phyloP scores from a whole-genome alignment of 2,888 invertebrate genomes.

The Diachrysia chrysitis region DNA sequence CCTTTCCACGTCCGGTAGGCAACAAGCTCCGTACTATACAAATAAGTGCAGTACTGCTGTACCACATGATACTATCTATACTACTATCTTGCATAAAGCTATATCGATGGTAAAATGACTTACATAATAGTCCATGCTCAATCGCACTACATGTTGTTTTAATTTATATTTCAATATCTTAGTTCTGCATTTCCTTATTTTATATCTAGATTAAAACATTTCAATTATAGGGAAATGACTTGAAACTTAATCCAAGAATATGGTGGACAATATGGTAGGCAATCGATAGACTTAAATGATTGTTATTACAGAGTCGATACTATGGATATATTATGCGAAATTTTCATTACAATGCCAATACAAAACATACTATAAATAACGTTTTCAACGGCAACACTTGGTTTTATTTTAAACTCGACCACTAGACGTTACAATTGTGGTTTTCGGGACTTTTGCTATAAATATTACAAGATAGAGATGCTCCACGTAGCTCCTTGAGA shows the following conservation, averaged over 20 bases:
- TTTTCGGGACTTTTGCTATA: no score
- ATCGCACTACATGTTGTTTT: conserved; percentile 33
- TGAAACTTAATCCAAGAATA: conserved; percentile 12
- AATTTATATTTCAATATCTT: conserved; percentile 49
- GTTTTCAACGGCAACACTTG: background rate
- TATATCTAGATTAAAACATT: conserved; percentile 38
- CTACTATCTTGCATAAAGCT: conserved; percentile 45
- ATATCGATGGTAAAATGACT: conserved; percentile 40
- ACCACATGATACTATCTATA: conserved; percentile 37
- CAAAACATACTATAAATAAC: background rate
- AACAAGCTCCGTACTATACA: conserved; percentile 62
- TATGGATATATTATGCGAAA: background rate
- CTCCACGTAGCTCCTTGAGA: no score
- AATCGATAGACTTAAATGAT: conserved; percentile 26
- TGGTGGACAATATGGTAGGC: conserved; percentile 20
- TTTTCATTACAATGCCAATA: background rate
- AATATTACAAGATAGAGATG: no score
- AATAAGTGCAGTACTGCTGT: conserved; percentile 27
- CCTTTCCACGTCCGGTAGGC: conserved; percentile 82
- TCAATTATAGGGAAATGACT: conserved; percentile 32
- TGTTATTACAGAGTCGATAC: background rate
- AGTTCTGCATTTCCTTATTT: conserved; percentile 47
- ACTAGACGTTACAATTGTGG: no score
- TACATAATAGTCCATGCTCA: conserved; percentile 39
- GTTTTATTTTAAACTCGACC: no score